A percentile compares a stretch with the other conserved stretches of the same genome.
Evolutionary conservation across 2,888 invertebrate genomes (phyloP).

Genomic region (Willowsia nigromaculata): DNA sequence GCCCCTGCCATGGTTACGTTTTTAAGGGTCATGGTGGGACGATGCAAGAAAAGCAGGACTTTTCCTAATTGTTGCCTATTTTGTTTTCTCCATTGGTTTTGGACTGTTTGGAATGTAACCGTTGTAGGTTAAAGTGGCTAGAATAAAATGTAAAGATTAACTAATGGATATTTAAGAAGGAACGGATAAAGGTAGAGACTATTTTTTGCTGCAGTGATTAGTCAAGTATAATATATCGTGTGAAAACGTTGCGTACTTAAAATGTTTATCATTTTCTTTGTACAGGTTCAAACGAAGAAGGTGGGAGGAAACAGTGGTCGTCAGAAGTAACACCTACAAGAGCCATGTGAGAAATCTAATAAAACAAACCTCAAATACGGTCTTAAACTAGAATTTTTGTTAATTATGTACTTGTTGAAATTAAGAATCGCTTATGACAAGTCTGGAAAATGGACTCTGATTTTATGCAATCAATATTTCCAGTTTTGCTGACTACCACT

Average conservation of each 20-base stretch:
- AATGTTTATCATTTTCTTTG: too few relatives aligned
- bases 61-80: background rate
- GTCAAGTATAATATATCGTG: too few relatives aligned
- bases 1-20: conserved; percentile 84
- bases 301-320: conserved; percentile 13
- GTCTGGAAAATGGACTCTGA: conserved; percentile 88
- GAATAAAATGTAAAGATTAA: conserved; percentile 67
- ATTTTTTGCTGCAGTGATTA: background rate
- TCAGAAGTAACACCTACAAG: conserved; percentile 77
- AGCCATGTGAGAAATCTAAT: conserved; percentile 70
- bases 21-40: background rate
- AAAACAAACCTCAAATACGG: background rate
- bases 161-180: conserved; percentile 17
- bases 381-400: too few relatives aligned
- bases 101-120: too few relatives aligned
- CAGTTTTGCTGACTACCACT: conserved; percentile 84
- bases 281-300: background rate
- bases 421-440: conserved; percentile 85
- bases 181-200: background rate
- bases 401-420: too few relatives aligned
- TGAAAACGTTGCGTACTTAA: too few relatives aligned
- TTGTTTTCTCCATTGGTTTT: conserved; percentile 79
- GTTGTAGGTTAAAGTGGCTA: conserved; percentile 32
- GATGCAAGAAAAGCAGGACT: background rate
- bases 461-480: conserved; percentile 86